Percentiles rank a stretch among this genome's conserved stretches.
Conservation (phyloP, 2,113 vertebrate species). For the Turdus rufiventris region DNA sequence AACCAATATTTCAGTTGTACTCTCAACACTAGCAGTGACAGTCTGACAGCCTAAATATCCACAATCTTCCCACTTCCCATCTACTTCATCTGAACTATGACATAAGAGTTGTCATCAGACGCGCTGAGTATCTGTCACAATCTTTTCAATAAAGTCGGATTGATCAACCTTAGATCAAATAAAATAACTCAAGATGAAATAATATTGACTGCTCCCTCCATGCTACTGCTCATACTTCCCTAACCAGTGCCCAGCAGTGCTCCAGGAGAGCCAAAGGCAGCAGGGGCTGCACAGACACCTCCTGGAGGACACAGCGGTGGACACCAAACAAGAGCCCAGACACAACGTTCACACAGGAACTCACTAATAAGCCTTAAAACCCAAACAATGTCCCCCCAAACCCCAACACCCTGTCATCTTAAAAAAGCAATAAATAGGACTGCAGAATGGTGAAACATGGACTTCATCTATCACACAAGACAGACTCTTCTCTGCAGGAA, state of each 20-base stretch:
- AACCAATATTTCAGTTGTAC: conserved; percentile 24
- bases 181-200: neutral
- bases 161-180: neutral
- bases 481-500: neutral
- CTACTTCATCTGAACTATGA: neutral
- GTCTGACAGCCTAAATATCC: conserved; percentile 18
- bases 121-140: neutral
- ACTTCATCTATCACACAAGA: neutral
- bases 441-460: neutral
- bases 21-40: neutral
- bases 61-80: neutral
- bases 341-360: neutral
- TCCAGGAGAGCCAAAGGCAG: neutral
- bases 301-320: neutral
- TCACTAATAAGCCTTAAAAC: neutral
- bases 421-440: neutral
- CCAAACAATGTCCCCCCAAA: neutral
- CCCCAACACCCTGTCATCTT: neutral
- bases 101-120: neutral
- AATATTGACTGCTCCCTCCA: neutral
- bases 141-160: neutral
- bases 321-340: neutral
- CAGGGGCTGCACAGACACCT: neutral
- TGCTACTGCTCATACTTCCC: neutral
- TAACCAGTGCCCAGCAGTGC: neutral